phyloP scores from a whole-genome alignment of 2,113 vertebrate species.

The Numida meleagris region DNA sequence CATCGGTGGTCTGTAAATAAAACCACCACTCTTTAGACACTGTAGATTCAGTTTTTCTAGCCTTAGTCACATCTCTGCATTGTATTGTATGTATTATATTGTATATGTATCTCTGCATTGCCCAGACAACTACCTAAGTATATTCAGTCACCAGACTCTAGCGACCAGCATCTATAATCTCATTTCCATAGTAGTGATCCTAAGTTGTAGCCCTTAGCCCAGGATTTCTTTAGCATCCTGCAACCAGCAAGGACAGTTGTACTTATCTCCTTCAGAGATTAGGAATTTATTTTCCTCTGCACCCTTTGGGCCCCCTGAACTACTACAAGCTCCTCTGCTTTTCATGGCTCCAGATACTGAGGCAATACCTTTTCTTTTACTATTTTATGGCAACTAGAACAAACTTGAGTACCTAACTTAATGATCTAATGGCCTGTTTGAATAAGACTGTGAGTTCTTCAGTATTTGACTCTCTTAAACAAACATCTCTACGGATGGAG shows the following conservation, averaged over 20 bases:
- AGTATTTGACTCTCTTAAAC: background rate
- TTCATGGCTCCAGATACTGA: background rate
- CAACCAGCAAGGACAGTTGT: background rate
- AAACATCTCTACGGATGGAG: background rate
- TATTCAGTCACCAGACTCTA: background rate
- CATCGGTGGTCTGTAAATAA: background rate
- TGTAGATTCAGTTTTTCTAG: background rate
- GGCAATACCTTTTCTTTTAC: background rate
- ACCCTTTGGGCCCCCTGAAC: background rate
- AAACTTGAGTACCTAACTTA: background rate
- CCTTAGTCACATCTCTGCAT: background rate
- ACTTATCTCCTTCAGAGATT: background rate
- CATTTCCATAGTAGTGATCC: background rate
- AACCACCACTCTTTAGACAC: background rate
- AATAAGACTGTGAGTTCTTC: background rate
- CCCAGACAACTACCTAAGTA: background rate
- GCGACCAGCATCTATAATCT: background rate
- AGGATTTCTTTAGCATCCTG: background rate
- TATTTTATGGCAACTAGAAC: background rate
- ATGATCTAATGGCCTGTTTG: background rate
- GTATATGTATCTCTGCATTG: too few species aligned
- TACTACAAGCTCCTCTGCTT: background rate
- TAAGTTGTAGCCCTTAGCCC: background rate
- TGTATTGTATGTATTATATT: too few species aligned
- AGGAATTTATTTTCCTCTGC: background rate